phyloP scores from a whole-genome alignment of 2,888 invertebrate species.

The Serrognathus titanus region DNA sequence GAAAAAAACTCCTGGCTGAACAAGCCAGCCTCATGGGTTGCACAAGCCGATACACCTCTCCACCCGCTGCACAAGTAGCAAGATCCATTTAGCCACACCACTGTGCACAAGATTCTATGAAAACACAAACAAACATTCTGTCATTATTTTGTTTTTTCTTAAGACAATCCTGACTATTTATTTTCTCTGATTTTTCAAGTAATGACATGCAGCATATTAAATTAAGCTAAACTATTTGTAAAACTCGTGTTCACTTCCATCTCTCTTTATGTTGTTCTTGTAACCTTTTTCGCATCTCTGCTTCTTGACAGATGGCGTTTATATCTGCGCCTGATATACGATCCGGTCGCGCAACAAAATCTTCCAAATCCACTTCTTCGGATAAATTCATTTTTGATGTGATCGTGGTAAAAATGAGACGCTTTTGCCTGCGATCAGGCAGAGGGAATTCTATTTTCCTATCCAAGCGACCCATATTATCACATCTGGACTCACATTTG shows the following conservation, averaged over 20 bases:
- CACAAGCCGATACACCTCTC: too few species aligned
- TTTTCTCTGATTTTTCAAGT: too few species aligned
- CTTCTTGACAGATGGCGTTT: slow-evolving; percentile 99
- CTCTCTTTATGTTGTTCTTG: slow-evolving; percentile 99
- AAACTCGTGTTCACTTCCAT: slow-evolving; percentile 98
- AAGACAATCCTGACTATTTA: too few species aligned
- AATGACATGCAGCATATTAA: too few species aligned
- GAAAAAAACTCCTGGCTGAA: too few species aligned
- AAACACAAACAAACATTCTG: too few species aligned
- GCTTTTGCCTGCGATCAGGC: slow-evolving; percentile 88
- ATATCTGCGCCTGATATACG: slow-evolving; percentile 99
- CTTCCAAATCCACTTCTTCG: slow-evolving; percentile 96
- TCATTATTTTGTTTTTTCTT: too few species aligned
- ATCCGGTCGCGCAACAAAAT: slow-evolving; percentile 97
- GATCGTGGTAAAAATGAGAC: slow-evolving; percentile 96
- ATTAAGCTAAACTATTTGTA: slow-evolving; percentile 75
- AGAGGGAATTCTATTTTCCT: slow-evolving; percentile 98
- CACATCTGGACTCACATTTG: too few species aligned
- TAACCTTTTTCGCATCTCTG: slow-evolving; percentile 99
- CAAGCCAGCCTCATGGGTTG: too few species aligned
- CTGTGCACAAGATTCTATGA: too few species aligned
- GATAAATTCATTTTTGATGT: slow-evolving; percentile 96
- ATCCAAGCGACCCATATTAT: slow-evolving; percentile 94
- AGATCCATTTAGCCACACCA: too few species aligned
- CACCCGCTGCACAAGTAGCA: too few species aligned